Conservation (phyloP, 1,140 invertebrate species). For the Pararge aegeria region DNA sequence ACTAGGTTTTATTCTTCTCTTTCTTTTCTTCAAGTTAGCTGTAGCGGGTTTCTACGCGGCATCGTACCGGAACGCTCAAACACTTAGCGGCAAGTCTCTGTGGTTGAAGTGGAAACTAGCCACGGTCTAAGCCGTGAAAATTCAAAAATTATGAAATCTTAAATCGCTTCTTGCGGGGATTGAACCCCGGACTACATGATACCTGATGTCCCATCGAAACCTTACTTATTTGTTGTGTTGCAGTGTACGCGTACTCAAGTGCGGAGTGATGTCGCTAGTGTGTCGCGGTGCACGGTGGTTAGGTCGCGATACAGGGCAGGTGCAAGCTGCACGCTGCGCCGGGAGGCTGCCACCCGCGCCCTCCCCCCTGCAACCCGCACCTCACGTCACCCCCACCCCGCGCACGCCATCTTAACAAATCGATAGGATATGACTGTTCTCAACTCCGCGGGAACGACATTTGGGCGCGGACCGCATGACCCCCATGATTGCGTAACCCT, state of each 20-base stretch:
- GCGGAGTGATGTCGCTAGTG: constrained; percentile 56
- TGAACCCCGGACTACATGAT: too few relatives aligned
- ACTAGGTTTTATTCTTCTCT: too few relatives aligned
- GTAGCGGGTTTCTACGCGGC: too few relatives aligned
- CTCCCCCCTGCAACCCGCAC: constrained; percentile 45
- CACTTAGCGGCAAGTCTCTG: too few relatives aligned
- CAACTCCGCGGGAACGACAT: constrained; percentile 74
- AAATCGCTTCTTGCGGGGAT: too few relatives aligned
- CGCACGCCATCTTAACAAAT: constrained; percentile 82
- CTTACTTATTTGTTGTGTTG: too few relatives aligned
- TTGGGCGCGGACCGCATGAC: constrained; percentile 69
- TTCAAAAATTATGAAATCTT: too few relatives aligned
- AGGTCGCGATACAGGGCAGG: constrained; percentile 51
- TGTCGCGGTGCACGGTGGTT: constrained; percentile 47
- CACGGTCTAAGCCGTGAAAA: too few relatives aligned
- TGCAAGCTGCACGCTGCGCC: constrained; percentile 68
- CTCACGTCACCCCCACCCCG: constrained; percentile 49
- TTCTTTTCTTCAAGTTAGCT: too few relatives aligned
- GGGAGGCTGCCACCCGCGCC: constrained; percentile 55
- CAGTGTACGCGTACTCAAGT: constrained; percentile 11
- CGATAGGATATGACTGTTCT: constrained; percentile 81
- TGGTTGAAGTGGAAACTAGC: too few relatives aligned
- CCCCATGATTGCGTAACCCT: constrained; percentile 58
- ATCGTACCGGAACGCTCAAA: too few relatives aligned
- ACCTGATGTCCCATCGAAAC: too few relatives aligned